Evolutionary conservation across 2,113 vertebrate species (phyloP), one percentile per base, ranked within the genome.

Genomic region (Globicephala melas): DNA sequence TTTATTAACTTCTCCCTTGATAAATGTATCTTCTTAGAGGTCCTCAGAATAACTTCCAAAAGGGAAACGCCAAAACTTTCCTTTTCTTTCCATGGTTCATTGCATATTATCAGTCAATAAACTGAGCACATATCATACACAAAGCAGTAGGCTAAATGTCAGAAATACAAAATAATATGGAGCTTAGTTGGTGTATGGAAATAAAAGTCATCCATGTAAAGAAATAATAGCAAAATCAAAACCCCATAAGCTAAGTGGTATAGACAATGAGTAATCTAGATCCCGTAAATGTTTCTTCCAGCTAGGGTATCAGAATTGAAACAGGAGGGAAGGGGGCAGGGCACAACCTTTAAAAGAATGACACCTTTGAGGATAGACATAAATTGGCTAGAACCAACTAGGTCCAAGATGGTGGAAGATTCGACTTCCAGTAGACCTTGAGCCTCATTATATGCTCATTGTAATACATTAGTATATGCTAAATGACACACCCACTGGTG

Each of bases 11-110:
- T 95, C 65, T 81, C 26, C 26, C 21, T 26, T 81, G 23, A 76
- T 89, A 95, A 89, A 65, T 93, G 0, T 36, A 81, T 81, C 71
- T 90, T 94, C 38, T 94, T 96, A 89, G 28, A 86, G 28, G 3
- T 71, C 53, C 20, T 85, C 9, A 60, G 58, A 89, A 94, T 96
- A 53, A 94, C 44, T 91, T 84, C 41, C 55, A 70, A 91, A 96
- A 73, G 28, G 18, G 6, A 85, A 25, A 77, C 3, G 89, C 0
- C 17, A 91, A 97, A 96, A 81, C 2, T 1, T 87, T 90, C 17
- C 2, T 77, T 95, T 93, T 81, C 71, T 65, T 60, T 81, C 5
- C 53, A 94, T 58, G 23, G 21, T 58, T 58, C 8, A 94, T 53
- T 85, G 18, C 6, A 41, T 80, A 91, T 82, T 80, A 33, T 80